Evolutionary conservation across 2,888 invertebrate species (phyloP), one percentile per base, ranked within the genome.

Genomic region (Glaucopsyche alexis): DNA sequence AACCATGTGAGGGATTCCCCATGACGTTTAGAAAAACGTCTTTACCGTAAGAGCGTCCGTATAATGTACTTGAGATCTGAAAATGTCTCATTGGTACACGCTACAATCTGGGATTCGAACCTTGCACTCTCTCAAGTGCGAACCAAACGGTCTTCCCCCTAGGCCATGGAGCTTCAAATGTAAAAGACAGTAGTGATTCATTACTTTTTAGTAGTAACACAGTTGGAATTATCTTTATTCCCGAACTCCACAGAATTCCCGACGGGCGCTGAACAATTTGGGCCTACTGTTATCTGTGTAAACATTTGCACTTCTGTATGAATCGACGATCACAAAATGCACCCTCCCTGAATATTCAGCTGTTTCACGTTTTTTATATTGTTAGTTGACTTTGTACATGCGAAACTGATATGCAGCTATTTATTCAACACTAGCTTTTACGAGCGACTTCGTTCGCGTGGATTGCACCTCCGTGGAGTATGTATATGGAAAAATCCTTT

Each of bases 291-390:
- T 67, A 67, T 67, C 45, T 67, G 45, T 11, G 75, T 74, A 77
- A 78, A 78, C 76, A 76, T 77, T 76, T 76, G 76, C 74, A 74
- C 71, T 74, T 70, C 72, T 69, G 72, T 73, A 74, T 73, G 72
- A 74, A 73, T 74, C 64, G 72, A 16, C 45, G 67, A 47, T 45
- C 42, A 45, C 67, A 19, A 67, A n/a, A 45, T 16, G 67, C 16
- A 67, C 67, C 42, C 29, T 47, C 47, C 60, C 38, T 19, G 60
- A 60, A 60, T 60, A 60, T 60, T 60, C 60, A 29, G 29, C 29
- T 60, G 60, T 11, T 60, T 55, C 19, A 19, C 60, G 29, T 38
- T 60, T 60, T 60, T 38, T 13, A 47, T 47, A 47, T 47, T 7
- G 19, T 11, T 11, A 13, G 60, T 29, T 38, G 47, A 47, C 60